A percentile compares a stretch with the other conserved stretches of the same genome.
Conservation (phyloP, 2,888 invertebrate species). For the Rhyacophila evoluta region DNA sequence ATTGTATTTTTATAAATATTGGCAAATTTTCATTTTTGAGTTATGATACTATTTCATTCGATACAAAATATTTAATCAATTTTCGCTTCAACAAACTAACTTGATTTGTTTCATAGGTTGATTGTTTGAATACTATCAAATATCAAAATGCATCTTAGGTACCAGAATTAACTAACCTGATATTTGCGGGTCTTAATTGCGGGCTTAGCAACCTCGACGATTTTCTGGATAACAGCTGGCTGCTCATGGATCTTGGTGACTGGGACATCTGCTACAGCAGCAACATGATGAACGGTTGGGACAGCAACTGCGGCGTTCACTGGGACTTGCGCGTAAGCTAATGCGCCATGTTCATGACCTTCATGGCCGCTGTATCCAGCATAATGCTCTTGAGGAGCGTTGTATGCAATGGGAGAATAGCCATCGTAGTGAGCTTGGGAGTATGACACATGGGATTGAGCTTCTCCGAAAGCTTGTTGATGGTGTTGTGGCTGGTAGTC, state of each 20-base stretch:
- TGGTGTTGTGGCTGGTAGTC: conserved; percentile 26
- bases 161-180: conserved; percentile 59
- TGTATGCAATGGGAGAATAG: conserved; percentile 47
- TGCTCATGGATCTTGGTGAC: conserved; percentile 65
- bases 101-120: too few relatives aligned
- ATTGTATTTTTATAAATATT: too few relatives aligned
- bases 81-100: too few relatives aligned
- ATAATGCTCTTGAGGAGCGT: conserved; percentile 39
- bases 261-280: conserved; percentile 66
- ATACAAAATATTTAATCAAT: too few relatives aligned
- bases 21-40: too few relatives aligned
- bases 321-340: conserved; percentile 48
- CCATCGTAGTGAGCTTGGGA: conserved; percentile 54
- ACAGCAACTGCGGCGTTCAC: conserved; percentile 50
- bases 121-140: background rate
- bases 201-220: conserved; percentile 72
- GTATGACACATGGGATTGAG: background rate
- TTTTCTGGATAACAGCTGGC: conserved; percentile 68
- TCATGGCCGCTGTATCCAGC: conserved; percentile 46
- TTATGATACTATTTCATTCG: too few relatives aligned
- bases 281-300: conserved; percentile 60
- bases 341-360: conserved; percentile 6
- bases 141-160: background rate
- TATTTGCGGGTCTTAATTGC: conserved; percentile 71
- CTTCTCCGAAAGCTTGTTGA: conserved; percentile 23